A percentile compares a stretch with the other conserved stretches of the same genome.
Conservation (phyloP, 1,140 invertebrate genomes). For the Arion vulgaris region DNA sequence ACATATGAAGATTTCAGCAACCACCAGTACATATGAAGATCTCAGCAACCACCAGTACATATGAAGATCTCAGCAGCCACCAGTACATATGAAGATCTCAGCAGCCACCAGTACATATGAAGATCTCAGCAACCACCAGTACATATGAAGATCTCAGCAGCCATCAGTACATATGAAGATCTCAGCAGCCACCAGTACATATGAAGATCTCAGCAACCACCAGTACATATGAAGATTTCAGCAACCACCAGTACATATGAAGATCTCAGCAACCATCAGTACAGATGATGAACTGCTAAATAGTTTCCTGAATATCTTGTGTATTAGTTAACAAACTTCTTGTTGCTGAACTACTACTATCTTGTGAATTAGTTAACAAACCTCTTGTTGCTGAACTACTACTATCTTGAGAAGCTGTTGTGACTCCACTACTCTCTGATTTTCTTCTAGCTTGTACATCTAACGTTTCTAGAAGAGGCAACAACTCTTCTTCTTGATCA, state of each 20-base stretch:
- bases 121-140: too few species aligned
- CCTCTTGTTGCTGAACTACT: background rate
- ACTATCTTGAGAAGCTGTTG: background rate
- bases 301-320: constrained; percentile 7
- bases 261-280: background rate
- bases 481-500: background rate
- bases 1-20: too few species aligned
- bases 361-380: background rate
- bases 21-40: background rate
- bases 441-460: background rate
- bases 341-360: background rate
- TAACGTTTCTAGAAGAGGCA: background rate
- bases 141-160: too few species aligned
- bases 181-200: too few species aligned
- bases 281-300: background rate
- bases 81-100: too few species aligned
- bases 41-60: background rate
- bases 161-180: too few species aligned
- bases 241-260: too few species aligned
- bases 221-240: too few species aligned
- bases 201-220: too few species aligned
- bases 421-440: background rate
- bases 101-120: too few species aligned
- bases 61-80: background rate
- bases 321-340: background rate